Conservation (phyloP, 2,888 invertebrate genomes). For the Drosophila robusta region DNA sequence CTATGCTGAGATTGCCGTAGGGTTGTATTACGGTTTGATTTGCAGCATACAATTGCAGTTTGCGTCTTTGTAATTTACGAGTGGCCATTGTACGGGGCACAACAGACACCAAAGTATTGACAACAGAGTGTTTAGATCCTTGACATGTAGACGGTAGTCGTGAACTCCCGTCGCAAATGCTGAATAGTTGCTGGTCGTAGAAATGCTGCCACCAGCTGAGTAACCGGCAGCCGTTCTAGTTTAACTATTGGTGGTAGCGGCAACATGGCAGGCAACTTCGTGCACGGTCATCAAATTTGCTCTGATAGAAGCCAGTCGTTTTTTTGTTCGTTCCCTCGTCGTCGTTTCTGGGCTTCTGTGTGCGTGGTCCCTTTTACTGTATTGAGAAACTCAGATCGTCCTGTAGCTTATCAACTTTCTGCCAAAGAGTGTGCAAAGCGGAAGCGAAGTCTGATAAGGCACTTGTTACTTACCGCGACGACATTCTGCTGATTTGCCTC, state of each 20-base stretch:
- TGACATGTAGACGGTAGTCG: too few relatives aligned
- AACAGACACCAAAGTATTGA: too few relatives aligned
- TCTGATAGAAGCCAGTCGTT: conserved; percentile 27
- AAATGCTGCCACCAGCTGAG: conserved; percentile 30
- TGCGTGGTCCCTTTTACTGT: background rate
- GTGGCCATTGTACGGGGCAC: conserved; percentile 12
- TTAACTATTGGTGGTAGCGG: conserved; percentile 8
- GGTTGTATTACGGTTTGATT: conserved; percentile 29
- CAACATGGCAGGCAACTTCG: conserved; percentile 14
- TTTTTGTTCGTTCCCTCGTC: background rate
- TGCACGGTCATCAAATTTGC: conserved; percentile 21
- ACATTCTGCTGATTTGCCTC: background rate
- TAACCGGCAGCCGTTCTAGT: conserved; percentile 32
- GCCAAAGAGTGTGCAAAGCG: background rate
- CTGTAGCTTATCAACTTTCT: background rate
- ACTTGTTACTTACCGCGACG: background rate
- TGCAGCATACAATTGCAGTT: conserved; percentile 44
- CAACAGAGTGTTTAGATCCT: background rate
- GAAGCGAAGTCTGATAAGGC: background rate
- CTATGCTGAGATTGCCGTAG: conserved; percentile 25
- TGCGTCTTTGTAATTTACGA: background rate
- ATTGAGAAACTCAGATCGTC: background rate
- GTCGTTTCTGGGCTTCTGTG: background rate
- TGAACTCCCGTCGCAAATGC: conserved; percentile 40
- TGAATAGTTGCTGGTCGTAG: conserved; percentile 27